A percentile compares a stretch with the other conserved stretches of the same genome.
Evolutionary conservation across 2,797 vertebrate species (phyloP).

Genomic region (Onychomys leucogaster): DNA sequence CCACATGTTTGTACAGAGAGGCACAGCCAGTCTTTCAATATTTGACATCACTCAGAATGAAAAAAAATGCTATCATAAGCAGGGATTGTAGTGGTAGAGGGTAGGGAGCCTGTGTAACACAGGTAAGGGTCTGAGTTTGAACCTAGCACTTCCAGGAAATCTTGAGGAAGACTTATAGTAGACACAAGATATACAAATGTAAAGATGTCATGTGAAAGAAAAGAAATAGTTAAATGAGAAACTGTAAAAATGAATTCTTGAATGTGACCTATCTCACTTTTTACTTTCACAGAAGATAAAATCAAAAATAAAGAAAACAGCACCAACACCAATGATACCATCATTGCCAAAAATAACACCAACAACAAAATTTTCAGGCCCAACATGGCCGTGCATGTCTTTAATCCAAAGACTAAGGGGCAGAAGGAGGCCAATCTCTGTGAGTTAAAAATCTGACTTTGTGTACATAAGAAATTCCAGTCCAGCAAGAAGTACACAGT

Average conservation of each 20-base stretch:
- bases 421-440: neutral
- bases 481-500: neutral
- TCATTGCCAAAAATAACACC: neutral
- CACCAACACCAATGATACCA: neutral
- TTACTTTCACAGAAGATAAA: neutral
- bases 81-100: neutral
- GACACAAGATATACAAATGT: neutral
- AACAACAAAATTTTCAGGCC: neutral
- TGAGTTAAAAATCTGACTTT: neutral
- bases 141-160: neutral
- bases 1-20: neutral
- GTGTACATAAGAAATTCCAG: neutral
- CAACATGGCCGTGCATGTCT: neutral
- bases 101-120: neutral
- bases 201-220: neutral
- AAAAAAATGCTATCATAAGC: neutral
- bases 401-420: neutral
- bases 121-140: neutral
- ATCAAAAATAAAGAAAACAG: neutral
- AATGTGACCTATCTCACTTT: neutral
- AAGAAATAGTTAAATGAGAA: neutral
- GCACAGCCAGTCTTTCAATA: neutral
- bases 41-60: neutral
- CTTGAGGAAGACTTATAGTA: neutral
- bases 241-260: neutral